Conservation (phyloP, 1,140 invertebrate species). For the Halictus rubicundus region DNA sequence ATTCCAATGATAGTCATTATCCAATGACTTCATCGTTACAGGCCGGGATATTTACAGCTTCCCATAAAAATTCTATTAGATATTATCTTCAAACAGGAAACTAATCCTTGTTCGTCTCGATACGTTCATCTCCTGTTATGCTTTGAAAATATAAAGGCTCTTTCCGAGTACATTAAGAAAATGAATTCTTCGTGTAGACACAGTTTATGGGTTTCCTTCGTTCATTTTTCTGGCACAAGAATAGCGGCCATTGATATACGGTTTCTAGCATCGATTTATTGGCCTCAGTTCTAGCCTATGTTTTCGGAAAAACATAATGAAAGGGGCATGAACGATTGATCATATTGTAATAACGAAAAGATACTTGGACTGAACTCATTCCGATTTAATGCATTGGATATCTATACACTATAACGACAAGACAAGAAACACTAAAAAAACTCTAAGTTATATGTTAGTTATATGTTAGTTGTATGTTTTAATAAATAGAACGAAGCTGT, state of each 20-base stretch:
- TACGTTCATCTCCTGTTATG: neutral
- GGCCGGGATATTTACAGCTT: constrained; percentile 20
- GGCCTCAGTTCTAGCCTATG: neutral
- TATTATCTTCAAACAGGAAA: neutral
- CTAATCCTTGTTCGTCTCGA: neutral
- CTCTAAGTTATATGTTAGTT: too few relatives aligned
- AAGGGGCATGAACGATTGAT: neutral
- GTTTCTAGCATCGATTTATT: neutral
- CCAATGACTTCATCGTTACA: constrained; percentile 32
- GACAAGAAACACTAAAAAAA: too few relatives aligned
- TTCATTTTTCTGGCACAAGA: neutral
- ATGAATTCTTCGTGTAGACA: neutral
- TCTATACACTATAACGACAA: too few relatives aligned
- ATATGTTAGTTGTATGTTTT: too few relatives aligned
- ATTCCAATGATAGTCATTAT: constrained; percentile 30
- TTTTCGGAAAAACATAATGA: neutral
- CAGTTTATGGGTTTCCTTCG: neutral
- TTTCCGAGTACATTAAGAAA: neutral
- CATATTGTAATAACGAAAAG: neutral
- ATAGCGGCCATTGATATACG: neutral
- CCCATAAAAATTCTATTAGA: constrained; percentile 43
- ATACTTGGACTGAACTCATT: too few relatives aligned
- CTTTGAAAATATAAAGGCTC: neutral
- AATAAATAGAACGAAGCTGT: too few relatives aligned
- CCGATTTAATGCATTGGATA: too few relatives aligned